Conservation (phyloP, 2,113 vertebrate genomes). For the Salminus brasiliensis region DNA sequence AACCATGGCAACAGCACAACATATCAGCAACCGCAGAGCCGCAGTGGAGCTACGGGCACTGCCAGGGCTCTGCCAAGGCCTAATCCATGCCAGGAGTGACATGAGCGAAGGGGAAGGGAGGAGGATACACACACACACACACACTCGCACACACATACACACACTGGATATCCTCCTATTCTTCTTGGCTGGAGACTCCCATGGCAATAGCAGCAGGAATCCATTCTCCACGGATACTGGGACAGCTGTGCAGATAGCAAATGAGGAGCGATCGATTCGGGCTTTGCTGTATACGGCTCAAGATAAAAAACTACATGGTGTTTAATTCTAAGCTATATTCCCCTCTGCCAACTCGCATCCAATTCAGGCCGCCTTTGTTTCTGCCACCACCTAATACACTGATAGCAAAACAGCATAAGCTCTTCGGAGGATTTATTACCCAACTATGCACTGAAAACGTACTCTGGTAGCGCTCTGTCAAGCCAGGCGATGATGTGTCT, state of each 20-base stretch:
- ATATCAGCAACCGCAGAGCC: constrained; percentile 76
- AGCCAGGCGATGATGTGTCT: not conserved
- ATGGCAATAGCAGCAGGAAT: constrained; percentile 78
- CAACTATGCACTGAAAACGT: constrained; percentile 55
- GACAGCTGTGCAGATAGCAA: constrained; percentile 78
- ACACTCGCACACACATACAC: constrained; percentile 54
- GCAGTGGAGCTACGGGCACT: constrained; percentile 67
- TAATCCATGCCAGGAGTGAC: constrained; percentile 79
- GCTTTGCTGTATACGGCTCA: constrained; percentile 65
- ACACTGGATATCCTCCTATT: constrained; percentile 80
- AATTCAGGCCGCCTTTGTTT: constrained; percentile 66
- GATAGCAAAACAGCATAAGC: constrained; percentile 55
- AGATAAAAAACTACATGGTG: constrained; percentile 76
- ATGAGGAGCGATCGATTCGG: constrained; percentile 70
- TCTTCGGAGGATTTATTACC: constrained; percentile 40
- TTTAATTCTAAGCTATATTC: constrained; percentile 70
- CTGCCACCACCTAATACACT: constrained; percentile 52
- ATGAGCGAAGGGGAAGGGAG: constrained; percentile 72
- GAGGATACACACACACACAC: constrained; percentile 65
- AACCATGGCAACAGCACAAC: constrained; percentile 79
- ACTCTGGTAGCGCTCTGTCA: constrained; percentile 38
- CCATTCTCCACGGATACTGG: constrained; percentile 80
- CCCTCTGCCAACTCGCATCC: constrained; percentile 62
- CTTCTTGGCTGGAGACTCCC: constrained; percentile 78
- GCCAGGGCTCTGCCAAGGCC: constrained; percentile 73